Evolutionary conservation across 1,140 invertebrate genomes (phyloP).

Genomic region (Pararge aegeria): DNA sequence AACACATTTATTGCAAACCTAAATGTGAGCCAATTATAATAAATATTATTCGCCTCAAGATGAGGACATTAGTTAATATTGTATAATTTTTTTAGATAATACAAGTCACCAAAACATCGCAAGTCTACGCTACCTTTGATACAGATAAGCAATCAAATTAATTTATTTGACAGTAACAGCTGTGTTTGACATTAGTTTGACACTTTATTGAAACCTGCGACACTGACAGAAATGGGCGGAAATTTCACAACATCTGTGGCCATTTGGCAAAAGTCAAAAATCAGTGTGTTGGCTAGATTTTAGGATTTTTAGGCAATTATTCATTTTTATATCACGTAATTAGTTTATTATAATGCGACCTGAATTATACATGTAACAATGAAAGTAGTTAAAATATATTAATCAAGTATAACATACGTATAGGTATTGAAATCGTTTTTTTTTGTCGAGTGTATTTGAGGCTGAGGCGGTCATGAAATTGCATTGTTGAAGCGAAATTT

Average conservation of each 20-base stretch:
- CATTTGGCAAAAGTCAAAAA: slow-evolving; percentile 66
- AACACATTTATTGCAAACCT: too few species aligned
- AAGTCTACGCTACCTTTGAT: not conserved
- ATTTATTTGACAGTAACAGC: slow-evolving; percentile 35
- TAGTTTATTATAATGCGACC: slow-evolving; percentile 48
- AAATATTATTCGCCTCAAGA: too few species aligned
- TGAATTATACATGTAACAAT: slow-evolving; percentile 43
- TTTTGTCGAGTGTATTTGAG: slow-evolving; percentile 40
- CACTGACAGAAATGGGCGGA: slow-evolving; percentile 20
- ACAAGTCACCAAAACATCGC: not conserved
- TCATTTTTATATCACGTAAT: slow-evolving; percentile 46
- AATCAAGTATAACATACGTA: slow-evolving; percentile 27
- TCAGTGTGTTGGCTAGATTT: slow-evolving; percentile 63
- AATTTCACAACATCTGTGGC: slow-evolving; percentile 45
- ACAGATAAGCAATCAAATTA: slow-evolving; percentile 20
- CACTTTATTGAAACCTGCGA: slow-evolving; percentile 28
- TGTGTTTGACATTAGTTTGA: slow-evolving; percentile 43
- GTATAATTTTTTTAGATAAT: not conserved
- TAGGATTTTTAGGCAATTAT: slow-evolving; percentile 56
- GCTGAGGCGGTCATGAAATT: slow-evolving; percentile 49
- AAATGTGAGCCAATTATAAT: too few species aligned
- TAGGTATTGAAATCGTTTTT: slow-evolving; percentile 13
- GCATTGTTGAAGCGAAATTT: slow-evolving; percentile 40
- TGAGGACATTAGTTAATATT: too few species aligned
- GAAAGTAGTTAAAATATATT: slow-evolving; percentile 57